These are phyloP conservation scores for Sebastes matsubarae DNA, from an alignment of 2,797 vertebrate genomes.

Conservation along the genomic window DNA sequence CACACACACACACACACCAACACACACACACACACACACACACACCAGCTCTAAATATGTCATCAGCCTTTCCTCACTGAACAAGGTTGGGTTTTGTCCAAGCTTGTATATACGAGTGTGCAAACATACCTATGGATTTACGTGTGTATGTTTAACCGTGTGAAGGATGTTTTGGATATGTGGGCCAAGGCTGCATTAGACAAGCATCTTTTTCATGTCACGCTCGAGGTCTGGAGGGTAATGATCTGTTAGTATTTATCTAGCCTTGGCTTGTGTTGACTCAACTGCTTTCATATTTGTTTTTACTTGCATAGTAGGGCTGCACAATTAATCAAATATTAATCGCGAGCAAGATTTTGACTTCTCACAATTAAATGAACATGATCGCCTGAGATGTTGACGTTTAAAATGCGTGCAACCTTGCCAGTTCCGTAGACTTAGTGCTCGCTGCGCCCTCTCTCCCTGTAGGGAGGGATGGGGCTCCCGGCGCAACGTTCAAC, in stretches of 20 bases:
- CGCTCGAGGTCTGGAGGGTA: not conserved
- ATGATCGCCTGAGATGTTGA: too few relatives aligned
- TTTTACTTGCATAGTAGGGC: not conserved
- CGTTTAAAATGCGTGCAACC: too few relatives aligned
- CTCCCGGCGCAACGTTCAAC: too few relatives aligned
- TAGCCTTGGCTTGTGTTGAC: slow-evolving; percentile 11
- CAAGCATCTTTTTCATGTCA: slow-evolving; percentile 44
- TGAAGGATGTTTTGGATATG: slow-evolving; percentile 43
- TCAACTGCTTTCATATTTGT: slow-evolving; percentile 19
- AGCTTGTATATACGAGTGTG: not conserved
- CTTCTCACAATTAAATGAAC: too few relatives aligned
- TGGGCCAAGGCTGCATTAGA: slow-evolving; percentile 18
- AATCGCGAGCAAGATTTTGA: too few relatives aligned
- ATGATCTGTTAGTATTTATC: slow-evolving; percentile 32
- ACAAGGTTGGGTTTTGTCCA: slow-evolving; percentile 53
- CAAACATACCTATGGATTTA: slow-evolving; percentile 50
- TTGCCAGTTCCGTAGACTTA: too few relatives aligned
- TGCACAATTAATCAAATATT: too few relatives aligned
- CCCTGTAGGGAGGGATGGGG: too few relatives aligned
- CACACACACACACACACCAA: not conserved
- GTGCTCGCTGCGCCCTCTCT: too few relatives aligned
- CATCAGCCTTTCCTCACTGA: not conserved
- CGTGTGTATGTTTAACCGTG: slow-evolving; percentile 30
- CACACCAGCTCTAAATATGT: slow-evolving; percentile 30
- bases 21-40: not conserved